Evolutionary conservation across 2,113 vertebrate genomes (phyloP), one percentile per base, ranked within the genome.

Genomic region (Diadophis punctatus): DNA sequence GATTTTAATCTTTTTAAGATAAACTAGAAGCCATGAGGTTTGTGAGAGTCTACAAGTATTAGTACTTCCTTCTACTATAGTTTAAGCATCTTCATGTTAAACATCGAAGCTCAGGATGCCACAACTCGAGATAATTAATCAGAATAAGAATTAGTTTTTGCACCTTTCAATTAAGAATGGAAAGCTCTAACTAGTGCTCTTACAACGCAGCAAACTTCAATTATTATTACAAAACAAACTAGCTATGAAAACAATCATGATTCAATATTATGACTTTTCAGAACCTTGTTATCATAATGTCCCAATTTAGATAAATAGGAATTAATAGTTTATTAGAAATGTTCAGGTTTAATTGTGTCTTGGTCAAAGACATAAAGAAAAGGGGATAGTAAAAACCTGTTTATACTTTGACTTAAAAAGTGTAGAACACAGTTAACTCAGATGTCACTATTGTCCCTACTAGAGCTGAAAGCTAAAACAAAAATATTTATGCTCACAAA

Each of bases 381-480:
- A 11, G 30, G 43, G 7, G 2, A 27, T 55, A 48, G 16, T 11
- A 6, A 52, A 80, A 4, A 27, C 27, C 30, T 48, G 49, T 63
- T 63, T 25, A 52, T 90, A 90, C 25, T 48, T 74, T 34, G 30
- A n/a, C 9, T 90, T 90, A 90, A 23, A 74, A 52, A 90, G n/a
- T 3, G 0, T 30, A 74, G 5, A 5, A 23, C 14, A 27, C 30
- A 4, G 8, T 48, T 30, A 16, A 39, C 30, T 53, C 34, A 39
- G 34, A 55, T 23, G 20, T 9, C 4, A 34, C 27, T 51, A 84
- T 10, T 30, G 51, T 39, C 22, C 9, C 30, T n/a, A 68, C 63
- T 91, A 46, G 84, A 92, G 30, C 12, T 90, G 8, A 93, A 91
- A 3, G 84, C n/a, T 86, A 92, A 74, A 91, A 55, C 39, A 53